Evolutionary conservation across 2,113 vertebrate genomes (phyloP).

Genomic region (Thinocorus orbignyianus): DNA sequence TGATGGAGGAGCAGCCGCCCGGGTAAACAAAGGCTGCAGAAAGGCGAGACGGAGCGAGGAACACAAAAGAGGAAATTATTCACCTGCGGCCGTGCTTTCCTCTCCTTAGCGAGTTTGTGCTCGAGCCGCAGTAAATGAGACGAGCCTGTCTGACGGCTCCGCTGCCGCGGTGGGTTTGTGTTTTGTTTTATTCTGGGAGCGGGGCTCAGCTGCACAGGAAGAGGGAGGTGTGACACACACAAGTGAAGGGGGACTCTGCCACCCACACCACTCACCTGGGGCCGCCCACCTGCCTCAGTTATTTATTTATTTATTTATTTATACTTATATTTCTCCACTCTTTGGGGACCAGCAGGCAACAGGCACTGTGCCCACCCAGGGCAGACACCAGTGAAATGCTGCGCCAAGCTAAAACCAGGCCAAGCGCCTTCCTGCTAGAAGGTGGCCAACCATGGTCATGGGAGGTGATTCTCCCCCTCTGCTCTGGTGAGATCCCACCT

Average conservation of each 20-base stretch:
- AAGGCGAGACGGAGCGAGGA: not conserved
- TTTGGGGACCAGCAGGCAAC: accelerated
- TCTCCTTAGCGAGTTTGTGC: not conserved
- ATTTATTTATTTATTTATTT: not conserved
- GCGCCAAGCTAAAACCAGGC: not conserved
- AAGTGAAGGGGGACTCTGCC: not conserved
- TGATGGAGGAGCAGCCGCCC: not conserved
- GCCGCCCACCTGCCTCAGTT: accelerated
- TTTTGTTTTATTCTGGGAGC: not conserved
- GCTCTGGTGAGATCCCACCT: too few species aligned
- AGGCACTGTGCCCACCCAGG: not conserved
- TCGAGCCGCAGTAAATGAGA: not conserved
- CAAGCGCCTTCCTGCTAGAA: not conserved
- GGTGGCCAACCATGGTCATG: too few species aligned
- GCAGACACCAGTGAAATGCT: not conserved
- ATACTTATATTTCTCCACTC: accelerated
- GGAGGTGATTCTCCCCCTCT: too few species aligned
- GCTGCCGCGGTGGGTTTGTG: not conserved
- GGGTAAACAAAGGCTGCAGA: constrained; percentile 20
- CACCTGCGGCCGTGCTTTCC: not conserved
- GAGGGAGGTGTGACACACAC: not conserved
- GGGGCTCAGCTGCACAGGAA: not conserved
- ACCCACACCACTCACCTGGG: not conserved
- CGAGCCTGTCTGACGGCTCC: not conserved
- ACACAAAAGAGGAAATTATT: not conserved